These are phyloP conservation scores for Drosophila pseudoananassae DNA, from an alignment of 1,140 invertebrate genomes.

Conservation along the genomic window DNA sequence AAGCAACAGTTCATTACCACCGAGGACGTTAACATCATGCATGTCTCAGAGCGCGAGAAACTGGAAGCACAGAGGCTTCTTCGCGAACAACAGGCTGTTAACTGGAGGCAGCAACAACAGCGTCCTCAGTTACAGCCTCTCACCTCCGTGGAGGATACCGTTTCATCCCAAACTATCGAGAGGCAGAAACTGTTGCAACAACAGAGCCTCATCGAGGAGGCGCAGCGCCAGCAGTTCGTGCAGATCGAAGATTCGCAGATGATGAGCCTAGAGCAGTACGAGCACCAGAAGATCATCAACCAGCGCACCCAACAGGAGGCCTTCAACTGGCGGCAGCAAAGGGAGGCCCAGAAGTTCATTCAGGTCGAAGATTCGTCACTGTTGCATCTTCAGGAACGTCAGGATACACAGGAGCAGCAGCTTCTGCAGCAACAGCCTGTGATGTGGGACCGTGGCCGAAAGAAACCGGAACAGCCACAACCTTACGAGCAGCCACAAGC, in stretches of 20 bases:
- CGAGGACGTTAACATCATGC: conserved; percentile 78
- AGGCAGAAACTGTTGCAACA: conserved; percentile 50
- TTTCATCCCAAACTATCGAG: conserved; percentile 65
- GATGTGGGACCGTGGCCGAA: conserved; percentile 83
- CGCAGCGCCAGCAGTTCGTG: conserved; percentile 66
- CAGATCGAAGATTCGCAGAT: conserved; percentile 76
- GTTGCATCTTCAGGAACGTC: conserved; percentile 72
- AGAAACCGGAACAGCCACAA: conserved; percentile 66
- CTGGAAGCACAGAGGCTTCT: conserved; percentile 72
- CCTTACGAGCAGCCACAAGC: conserved; percentile 19
- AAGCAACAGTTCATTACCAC: conserved; percentile 75
- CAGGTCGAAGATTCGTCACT: conserved; percentile 77
- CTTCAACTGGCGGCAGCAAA: conserved; percentile 71
- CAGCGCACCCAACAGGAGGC: conserved; percentile 66
- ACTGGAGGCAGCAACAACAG: conserved; percentile 69
- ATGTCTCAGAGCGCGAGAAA: conserved; percentile 70
- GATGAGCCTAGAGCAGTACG: conserved; percentile 73
- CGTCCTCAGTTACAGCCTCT: conserved; percentile 68
- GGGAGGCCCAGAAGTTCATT: conserved; percentile 62
- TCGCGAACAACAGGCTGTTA: conserved; percentile 69
- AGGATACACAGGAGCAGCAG: conserved; percentile 68
- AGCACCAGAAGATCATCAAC: conserved; percentile 67
- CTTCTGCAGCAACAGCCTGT: conserved; percentile 70
- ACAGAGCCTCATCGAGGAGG: conserved; percentile 65
- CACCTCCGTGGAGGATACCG: conserved; percentile 78